These are phyloP conservation scores for Lethrus apterus DNA, from an alignment of 1,140 invertebrate genomes.

Conservation along the genomic window DNA sequence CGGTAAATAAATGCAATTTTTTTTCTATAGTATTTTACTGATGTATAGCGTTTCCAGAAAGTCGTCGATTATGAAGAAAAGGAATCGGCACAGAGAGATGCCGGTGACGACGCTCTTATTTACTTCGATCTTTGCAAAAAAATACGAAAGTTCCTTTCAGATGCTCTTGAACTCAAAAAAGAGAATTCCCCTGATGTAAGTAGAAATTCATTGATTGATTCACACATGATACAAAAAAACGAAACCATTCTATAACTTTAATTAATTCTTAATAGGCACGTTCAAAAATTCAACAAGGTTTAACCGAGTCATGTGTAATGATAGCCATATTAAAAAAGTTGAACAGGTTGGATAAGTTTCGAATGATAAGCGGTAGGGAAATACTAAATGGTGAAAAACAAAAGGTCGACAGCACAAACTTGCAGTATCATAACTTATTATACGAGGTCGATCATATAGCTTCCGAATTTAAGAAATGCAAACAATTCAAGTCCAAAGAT, in stretches of 20 bases:
- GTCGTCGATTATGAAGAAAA: conserved; percentile 65
- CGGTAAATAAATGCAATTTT: conserved; percentile 20
- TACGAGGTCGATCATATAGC: conserved; percentile 92
- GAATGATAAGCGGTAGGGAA: conserved; percentile 74
- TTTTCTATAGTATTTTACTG: conserved; percentile 10
- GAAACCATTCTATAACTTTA: conserved; percentile 10
- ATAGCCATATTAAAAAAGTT: conserved; percentile 80
- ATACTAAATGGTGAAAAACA: conserved; percentile 70
- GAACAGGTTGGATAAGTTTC: conserved; percentile 83
- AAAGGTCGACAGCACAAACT: conserved; percentile 80
- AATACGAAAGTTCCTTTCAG: conserved; percentile 54
- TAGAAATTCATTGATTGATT: not conserved
- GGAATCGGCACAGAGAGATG: conserved; percentile 56
- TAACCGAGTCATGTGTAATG: conserved; percentile 63
- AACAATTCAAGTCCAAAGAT: conserved; percentile 92
- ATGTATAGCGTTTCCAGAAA: conserved; percentile 52
- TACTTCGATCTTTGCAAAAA: conserved; percentile 62
- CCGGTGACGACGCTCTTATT: conserved; percentile 57
- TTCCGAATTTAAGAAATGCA: conserved; percentile 88
- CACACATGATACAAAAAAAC: too few species aligned
- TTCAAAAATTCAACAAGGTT: conserved; percentile 51
- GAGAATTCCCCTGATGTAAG: conserved; percentile 38
- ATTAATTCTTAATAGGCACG: conserved; percentile 28
- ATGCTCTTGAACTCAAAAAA: conserved; percentile 58
- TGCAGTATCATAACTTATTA: conserved; percentile 89